A percentile compares a stretch with the other conserved stretches of the same genome.
These are phyloP conservation scores for Bathynomus jamesi DNA, from an alignment of 1,140 invertebrate genomes.

Conservation along the genomic window DNA sequence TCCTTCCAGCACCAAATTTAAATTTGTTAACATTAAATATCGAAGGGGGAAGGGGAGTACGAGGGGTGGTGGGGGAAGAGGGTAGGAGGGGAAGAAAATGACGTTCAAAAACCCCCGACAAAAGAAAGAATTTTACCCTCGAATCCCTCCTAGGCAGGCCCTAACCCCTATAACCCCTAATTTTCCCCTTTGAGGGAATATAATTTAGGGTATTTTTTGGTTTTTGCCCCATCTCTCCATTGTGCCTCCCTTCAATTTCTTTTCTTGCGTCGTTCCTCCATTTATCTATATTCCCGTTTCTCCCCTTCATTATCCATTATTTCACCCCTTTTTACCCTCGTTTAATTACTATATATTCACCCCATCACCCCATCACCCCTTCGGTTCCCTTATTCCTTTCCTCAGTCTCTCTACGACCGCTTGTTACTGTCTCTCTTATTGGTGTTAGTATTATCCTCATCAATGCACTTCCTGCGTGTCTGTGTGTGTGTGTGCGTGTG, in stretches of 20 bases:
- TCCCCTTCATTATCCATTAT: not conserved
- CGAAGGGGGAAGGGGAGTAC: too few relatives aligned
- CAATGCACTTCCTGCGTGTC: too few relatives aligned
- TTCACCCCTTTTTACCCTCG: not conserved
- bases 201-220: not conserved
- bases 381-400: not conserved
- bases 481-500: too few relatives aligned
- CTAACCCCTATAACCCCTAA: too few relatives aligned
- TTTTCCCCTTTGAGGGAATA: not conserved
- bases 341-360: slow-evolving; percentile 2
- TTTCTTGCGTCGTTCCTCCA: not conserved
- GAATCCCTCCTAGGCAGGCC: too few relatives aligned
- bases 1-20: too few relatives aligned
- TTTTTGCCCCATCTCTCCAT: not conserved
- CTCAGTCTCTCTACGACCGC: not conserved
- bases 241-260: not conserved
- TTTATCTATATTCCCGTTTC: not conserved
- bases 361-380: not conserved
- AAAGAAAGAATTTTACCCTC: too few relatives aligned
- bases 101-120: too few relatives aligned
- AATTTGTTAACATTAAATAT: too few relatives aligned
- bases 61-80: too few relatives aligned
- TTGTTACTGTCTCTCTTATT: not conserved
- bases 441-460: not conserved
- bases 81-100: too few relatives aligned